phyloP scores from a whole-genome alignment of 2,113 vertebrate genomes.

The Chaetodon trifascialis region DNA sequence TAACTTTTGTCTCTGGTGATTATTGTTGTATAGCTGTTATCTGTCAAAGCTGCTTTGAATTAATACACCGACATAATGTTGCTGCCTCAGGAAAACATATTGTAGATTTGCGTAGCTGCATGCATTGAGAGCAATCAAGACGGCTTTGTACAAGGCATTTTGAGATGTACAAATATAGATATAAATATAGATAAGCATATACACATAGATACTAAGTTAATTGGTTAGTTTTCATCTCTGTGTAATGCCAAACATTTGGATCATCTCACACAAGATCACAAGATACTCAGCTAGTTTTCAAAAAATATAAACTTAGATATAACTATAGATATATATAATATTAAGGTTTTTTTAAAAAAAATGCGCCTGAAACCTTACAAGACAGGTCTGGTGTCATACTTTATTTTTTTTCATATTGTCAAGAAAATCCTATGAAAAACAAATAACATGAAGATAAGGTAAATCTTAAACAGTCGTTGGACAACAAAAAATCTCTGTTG shows the following conservation, averaged over 20 bases:
- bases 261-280: neutral
- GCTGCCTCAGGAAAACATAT: conserved; percentile 20
- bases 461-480: no score
- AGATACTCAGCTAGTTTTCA: neutral
- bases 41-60: neutral
- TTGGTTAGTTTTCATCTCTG: neutral
- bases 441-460: no score
- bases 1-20: conserved; percentile 30
- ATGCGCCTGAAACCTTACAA: neutral
- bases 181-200: neutral
- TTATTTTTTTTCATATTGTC: neutral
- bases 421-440: neutral
- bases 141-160: neutral
- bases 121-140: neutral
- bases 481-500: no score
- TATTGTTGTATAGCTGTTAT: conserved; percentile 26
- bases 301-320: no score
- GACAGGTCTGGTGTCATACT: neutral
- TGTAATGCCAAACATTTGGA: neutral
- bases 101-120: neutral
- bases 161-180: neutral
- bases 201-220: neutral
- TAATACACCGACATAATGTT: neutral
- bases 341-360: no score
- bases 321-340: no score